Conservation (phyloP, 2,888 invertebrate genomes). For the Drosophila kuntzei region DNA sequence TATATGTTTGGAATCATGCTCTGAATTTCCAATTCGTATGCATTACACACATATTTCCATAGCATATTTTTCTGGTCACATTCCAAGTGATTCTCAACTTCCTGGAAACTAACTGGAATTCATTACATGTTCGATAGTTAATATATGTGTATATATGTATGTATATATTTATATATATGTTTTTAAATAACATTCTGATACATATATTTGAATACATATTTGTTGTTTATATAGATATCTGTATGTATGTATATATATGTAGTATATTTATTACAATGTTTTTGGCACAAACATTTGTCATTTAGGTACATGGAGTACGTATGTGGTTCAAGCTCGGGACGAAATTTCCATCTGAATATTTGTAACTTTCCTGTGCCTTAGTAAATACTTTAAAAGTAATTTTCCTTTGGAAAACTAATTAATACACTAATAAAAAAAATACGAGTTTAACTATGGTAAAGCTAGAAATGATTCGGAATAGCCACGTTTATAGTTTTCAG, state of each 20-base stretch:
- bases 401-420: not conserved
- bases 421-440: constrained; percentile 16
- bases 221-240: constrained; percentile 14
- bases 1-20: constrained; percentile 4
- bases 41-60: constrained; percentile 7
- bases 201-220: constrained; percentile 19
- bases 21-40: not conserved
- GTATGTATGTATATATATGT: too few relatives aligned
- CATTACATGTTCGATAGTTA: constrained; percentile 7
- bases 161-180: constrained; percentile 2
- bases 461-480: constrained; percentile 10
- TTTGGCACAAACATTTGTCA: constrained; percentile 32
- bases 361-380: not conserved
- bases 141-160: constrained; percentile 2
- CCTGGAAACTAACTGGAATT: not conserved
- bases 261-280: constrained; percentile 17
- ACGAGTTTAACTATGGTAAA: constrained; percentile 6
- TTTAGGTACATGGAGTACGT: constrained; percentile 49
- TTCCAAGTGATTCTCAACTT: not conserved
- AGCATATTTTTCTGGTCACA: not conserved
- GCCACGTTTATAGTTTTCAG: constrained; percentile 2
- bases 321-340: constrained; percentile 19
- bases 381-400: not conserved
- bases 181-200: constrained; percentile 26
- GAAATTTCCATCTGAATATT: not conserved